Evolutionary conservation across 2,113 vertebrate species (phyloP).

Genomic region (Odobenus rosmarus): DNA sequence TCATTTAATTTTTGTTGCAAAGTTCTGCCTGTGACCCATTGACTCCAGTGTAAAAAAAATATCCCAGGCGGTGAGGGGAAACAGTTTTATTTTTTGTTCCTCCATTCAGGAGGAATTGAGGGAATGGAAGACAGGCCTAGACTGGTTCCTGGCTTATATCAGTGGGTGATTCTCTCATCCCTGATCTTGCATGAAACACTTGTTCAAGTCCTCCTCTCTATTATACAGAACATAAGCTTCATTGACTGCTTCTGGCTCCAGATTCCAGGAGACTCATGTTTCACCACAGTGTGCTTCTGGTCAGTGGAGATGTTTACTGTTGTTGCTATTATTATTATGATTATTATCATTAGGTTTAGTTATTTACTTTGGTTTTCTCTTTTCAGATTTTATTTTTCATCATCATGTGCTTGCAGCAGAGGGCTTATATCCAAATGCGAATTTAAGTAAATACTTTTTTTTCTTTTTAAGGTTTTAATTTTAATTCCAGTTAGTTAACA

Average conservation of each 20-base stretch:
- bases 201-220: background rate
- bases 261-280: background rate
- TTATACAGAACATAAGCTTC: background rate
- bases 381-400: background rate
- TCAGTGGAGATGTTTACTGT: background rate
- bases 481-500: background rate
- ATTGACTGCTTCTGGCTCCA: background rate
- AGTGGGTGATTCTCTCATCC: background rate
- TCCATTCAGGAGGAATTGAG: background rate
- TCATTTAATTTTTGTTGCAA: background rate
- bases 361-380: background rate
- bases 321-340: background rate
- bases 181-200: background rate
- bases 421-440: background rate
- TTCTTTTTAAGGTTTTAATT: background rate
- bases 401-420: background rate
- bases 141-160: background rate
- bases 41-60: background rate
- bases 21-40: background rate
- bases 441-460: background rate
- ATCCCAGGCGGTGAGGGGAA: background rate
- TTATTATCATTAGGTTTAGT: background rate
- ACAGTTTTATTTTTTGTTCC: background rate
- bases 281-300: background rate
- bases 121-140: background rate